Conservation (phyloP, 2,113 vertebrate genomes). For the Tragelaphus imberbis region DNA sequence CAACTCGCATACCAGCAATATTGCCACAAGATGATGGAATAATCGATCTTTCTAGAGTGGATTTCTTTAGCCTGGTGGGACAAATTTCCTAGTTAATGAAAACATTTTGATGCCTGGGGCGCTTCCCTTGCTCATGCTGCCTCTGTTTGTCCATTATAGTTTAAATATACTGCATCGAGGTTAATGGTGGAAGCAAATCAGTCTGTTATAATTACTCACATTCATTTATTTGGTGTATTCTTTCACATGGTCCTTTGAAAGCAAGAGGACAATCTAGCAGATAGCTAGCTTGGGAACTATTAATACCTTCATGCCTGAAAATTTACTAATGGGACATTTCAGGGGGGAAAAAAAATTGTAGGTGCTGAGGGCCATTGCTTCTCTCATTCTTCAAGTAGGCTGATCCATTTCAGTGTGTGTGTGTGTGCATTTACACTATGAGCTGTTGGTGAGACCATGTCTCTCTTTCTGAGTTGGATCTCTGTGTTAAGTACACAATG, state of each 20-base stretch:
- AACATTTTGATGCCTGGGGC: neutral
- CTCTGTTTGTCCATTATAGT: slow-evolving; percentile 17
- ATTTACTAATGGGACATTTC: neutral
- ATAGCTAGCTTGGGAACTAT: neutral
- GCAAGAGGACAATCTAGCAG: neutral
- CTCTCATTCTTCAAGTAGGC: neutral
- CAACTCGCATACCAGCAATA: neutral
- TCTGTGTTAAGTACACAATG: neutral
- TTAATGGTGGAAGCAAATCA: slow-evolving; percentile 12
- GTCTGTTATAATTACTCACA: neutral
- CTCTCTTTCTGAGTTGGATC: neutral
- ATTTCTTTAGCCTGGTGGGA: slow-evolving; percentile 21
- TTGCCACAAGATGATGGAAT: neutral
- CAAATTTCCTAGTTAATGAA: slow-evolving; percentile 30
- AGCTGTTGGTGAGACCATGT: neutral
- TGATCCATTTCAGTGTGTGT: neutral
- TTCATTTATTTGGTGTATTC: neutral
- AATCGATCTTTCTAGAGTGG: neutral
- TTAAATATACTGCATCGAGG: slow-evolving; percentile 12
- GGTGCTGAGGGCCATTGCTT: neutral
- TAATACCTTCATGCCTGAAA: neutral
- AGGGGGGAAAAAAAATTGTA: neutral
- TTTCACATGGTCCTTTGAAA: neutral
- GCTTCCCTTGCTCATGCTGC: neutral
- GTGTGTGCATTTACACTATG: neutral